Percentiles rank a stretch among this genome's conserved stretches.
These are phyloP conservation scores for Gasterosteus nipponicus DNA, from an alignment of 2,113 vertebrate genomes.

Conservation along the genomic window DNA sequence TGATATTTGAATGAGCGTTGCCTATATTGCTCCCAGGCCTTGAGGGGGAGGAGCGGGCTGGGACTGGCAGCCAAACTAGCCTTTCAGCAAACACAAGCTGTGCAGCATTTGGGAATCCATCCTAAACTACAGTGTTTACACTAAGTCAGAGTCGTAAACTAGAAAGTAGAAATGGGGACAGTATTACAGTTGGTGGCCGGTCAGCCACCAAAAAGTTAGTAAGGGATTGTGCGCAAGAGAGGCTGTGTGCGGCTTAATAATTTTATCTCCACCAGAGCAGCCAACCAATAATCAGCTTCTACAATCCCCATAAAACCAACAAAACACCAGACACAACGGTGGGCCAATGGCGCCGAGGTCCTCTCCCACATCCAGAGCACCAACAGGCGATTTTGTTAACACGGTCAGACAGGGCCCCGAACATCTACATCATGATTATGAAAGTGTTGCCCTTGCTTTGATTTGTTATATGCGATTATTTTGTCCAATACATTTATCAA, in stretches of 20 bases:
- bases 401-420: slow-evolving; percentile 5
- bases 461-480: not conserved
- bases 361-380: slow-evolving; percentile 2
- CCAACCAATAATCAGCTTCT: slow-evolving; percentile 41
- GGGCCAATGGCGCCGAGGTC: slow-evolving; percentile 8
- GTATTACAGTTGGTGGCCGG: slow-evolving; percentile 61
- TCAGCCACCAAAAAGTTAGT: slow-evolving; percentile 36
- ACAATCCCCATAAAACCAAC: slow-evolving; percentile 26
- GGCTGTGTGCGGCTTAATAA: slow-evolving; percentile 52
- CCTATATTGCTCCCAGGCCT: slow-evolving; percentile 32
- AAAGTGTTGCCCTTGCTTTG: not conserved
- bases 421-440: not conserved
- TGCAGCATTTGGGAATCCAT: slow-evolving; percentile 58
- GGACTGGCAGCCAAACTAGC: slow-evolving; percentile 53
- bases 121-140: slow-evolving; percentile 61
- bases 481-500: not conserved
- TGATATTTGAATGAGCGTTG: slow-evolving; percentile 61
- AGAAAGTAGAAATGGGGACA: slow-evolving; percentile 24
- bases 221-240: slow-evolving; percentile 56
- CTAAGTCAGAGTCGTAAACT: slow-evolving; percentile 25
- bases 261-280: slow-evolving; percentile 34
- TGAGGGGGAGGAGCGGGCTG: slow-evolving; percentile 40
- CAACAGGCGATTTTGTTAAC: slow-evolving; percentile 17
- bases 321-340: slow-evolving; percentile 30
- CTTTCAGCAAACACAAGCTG: slow-evolving; percentile 74